Conservation (phyloP, 2,888 invertebrate species). For the Horisme vitalbata region DNA sequence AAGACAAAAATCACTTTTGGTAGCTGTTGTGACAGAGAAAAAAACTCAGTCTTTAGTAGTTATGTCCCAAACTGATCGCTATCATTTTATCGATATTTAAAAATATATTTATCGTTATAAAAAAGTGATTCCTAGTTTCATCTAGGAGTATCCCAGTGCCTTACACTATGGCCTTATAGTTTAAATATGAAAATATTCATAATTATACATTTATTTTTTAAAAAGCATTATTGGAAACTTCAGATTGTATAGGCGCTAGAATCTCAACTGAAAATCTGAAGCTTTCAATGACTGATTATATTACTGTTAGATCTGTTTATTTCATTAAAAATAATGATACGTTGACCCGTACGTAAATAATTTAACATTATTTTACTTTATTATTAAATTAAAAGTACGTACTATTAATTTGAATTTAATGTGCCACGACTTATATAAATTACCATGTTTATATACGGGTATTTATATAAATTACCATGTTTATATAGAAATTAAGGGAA, state of each 20-base stretch:
- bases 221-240: constrained; percentile 75
- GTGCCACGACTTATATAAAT: constrained; percentile 67
- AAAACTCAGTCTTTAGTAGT: constrained; percentile 4
- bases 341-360: constrained; percentile 56
- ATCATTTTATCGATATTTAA: neutral
- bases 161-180: constrained; percentile 25
- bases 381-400: constrained; percentile 45
- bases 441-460: constrained; percentile 66
- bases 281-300: constrained; percentile 77
- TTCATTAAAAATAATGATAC: constrained; percentile 34
- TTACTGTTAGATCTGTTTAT: constrained; percentile 64
- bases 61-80: constrained; percentile 3
- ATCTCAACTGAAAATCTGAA: constrained; percentile 75
- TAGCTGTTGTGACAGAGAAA: neutral
- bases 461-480: constrained; percentile 56
- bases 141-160: constrained; percentile 14
- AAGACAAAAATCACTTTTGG: neutral
- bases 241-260: constrained; percentile 71
- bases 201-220: constrained; percentile 37
- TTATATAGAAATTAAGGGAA: constrained; percentile 33
- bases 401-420: constrained; percentile 51
- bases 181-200: constrained; percentile 32
- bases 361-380: constrained; percentile 34
- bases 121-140: neutral
- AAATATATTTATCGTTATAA: neutral